Conservation (phyloP, 2,797 vertebrate genomes). For the Peromyscus aztecus region DNA sequence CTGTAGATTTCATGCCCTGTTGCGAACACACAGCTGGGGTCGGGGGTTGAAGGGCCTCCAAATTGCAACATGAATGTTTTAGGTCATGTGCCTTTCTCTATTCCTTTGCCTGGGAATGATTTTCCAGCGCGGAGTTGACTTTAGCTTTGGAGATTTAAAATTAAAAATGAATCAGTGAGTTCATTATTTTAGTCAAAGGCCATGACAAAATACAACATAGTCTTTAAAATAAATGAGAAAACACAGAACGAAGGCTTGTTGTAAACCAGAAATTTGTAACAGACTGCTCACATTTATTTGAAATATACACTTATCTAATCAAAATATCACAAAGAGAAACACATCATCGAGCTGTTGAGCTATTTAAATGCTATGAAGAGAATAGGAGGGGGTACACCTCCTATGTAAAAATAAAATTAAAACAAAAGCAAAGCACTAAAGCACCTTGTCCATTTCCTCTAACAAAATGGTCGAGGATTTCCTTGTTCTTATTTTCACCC, state of each 20-base stretch:
- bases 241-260: conserved; percentile 29
- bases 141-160: conserved; percentile 18
- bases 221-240: conserved; percentile 61
- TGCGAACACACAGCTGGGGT: background rate
- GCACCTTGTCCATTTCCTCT: background rate
- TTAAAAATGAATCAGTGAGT: background rate
- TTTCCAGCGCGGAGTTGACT: conserved; percentile 19
- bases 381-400: background rate
- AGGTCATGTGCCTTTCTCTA: background rate
- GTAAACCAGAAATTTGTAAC: background rate
- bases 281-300: background rate
- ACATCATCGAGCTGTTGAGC: background rate
- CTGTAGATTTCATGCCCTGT: background rate
- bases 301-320: conserved; percentile 4
- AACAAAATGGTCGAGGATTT: conserved; percentile 25
- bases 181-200: conserved; percentile 40
- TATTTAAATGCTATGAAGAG: no score
- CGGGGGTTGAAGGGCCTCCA: background rate
- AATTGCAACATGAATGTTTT: background rate
- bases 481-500: conserved; percentile 5
- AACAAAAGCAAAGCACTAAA: conserved; percentile 17
- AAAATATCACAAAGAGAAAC: background rate
- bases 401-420: background rate
- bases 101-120: background rate
- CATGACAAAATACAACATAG: conserved; percentile 23